Evolutionary conservation across 1,140 invertebrate species (phyloP), one percentile per base, ranked within the genome.

Genomic region (Papilio aristodemus): DNA sequence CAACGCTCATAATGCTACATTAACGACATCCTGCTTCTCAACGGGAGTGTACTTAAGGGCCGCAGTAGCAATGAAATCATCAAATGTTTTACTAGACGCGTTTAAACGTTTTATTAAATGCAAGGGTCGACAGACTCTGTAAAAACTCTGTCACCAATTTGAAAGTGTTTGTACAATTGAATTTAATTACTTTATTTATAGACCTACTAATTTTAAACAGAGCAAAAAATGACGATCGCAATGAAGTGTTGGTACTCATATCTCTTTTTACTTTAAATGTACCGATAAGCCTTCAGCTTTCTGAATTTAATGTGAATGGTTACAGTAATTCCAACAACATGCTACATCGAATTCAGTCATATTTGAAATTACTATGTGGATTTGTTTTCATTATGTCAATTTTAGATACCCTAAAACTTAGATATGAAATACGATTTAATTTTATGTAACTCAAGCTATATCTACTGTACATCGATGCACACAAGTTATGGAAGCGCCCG

Each of bases 1-100:
- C 54, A 58, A 58, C 54, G 54, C 6, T 32, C 25, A 58, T 59
- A 59, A 59, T 37, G 32, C 11, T 17, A 59, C 58, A 59, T 59
- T 59, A 59, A 59, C 58, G 14, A 59, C 58, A 37, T 59, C 58
- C 58, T 59, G 58, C 27, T 59, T 37, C 27, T 59, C 32, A 59
- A 14, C 58, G n/a, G n/a, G 32, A 59, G 10, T 59, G n/a, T 59
- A 59, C 58, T 59, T 59, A 50, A 59, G 58, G 17, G 58, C 27
- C 32, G 25, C 8, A 17, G 32, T 46, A 36, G 32, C 58, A 59
- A 59, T 36, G 32, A 59, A 59, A 36, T 59, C 22, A 37, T 59
- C 27, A 32, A 59, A 7, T 32, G 14, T 27, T 59, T 32, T 59
- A 32, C 32, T 59, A 59, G 27, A 17, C 14, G 58, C 27, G 6